Evolutionary conservation across 1,140 invertebrate species (phyloP), one percentile per base, ranked within the genome.

Genomic region (Ephestia elutella): DNA sequence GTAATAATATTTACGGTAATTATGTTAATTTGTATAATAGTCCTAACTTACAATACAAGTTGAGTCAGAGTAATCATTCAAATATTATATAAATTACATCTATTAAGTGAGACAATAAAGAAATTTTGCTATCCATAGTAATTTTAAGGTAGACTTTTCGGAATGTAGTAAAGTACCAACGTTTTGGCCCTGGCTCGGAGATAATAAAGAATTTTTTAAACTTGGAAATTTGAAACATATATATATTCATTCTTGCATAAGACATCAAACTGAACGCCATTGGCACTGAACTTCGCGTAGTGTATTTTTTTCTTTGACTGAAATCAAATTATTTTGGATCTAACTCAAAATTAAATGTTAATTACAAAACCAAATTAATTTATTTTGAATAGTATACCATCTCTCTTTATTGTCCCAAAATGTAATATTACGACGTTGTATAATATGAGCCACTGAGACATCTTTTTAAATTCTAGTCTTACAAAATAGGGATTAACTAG

Each of bases 1-100:
- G n/a, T n/a, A 56, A 64, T 75, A 76, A 30, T 50, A 32, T 49
- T 58, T 59, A 59, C 53, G 54, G 50, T 65, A 68, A 72, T 73
- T n/a, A n/a, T n/a, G n/a, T n/a, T 82, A 77, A 75, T 76, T 82
- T 83, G 76, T 82, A 78, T 73, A 75, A 75, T 71, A 77, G 54
- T 55, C 60, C 66, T 78, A 74, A 68, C 62, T 69, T 65, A 67
- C 51, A 66, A 66, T 63, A 68, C 66, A 66, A 66, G 49, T 60
- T 60, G 59, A 64, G 57, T 71, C 53, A 56, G 60, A 61, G 13
- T 15, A 44, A 63, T 60, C 64, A 57, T 49, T 66, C 32, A 57
- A 59, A 49, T 61, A 61, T 30, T 49, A 56, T 30, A 49, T 57
- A 25, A 44, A 57, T 61, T 57, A 61, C 54, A 57, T 49, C 38